phyloP scores from a whole-genome alignment of 2,113 vertebrate genomes.

The Eublepharis macularius region DNA sequence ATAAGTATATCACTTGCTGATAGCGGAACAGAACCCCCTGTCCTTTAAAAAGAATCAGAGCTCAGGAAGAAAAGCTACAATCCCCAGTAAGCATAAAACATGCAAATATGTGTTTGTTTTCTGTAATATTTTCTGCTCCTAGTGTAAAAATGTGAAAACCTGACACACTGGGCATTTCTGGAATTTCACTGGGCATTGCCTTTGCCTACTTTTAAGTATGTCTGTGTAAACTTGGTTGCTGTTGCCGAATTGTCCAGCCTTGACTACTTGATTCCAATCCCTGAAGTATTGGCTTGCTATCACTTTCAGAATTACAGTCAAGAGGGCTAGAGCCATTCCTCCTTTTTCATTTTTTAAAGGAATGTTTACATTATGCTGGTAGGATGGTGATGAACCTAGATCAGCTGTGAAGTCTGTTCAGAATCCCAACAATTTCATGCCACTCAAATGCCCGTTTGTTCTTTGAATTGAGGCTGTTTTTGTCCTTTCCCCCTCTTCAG shows the following conservation, averaged over 20 bases:
- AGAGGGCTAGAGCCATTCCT: neutral
- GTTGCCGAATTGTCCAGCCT: neutral
- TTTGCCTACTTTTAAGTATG: neutral
- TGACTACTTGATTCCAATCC: neutral
- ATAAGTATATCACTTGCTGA: neutral
- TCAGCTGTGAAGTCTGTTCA: neutral
- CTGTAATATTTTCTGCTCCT: neutral
- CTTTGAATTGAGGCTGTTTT: neutral
- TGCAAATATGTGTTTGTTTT: neutral
- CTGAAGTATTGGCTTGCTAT: neutral
- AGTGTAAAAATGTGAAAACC: neutral
- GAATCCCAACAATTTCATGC: too few species aligned
- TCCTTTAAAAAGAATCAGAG: neutral
- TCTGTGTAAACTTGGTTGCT: neutral
- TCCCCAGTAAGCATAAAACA: neutral
- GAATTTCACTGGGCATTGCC: neutral
- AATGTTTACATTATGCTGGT: neutral
- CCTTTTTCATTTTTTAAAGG: neutral
- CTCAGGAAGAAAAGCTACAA: neutral
- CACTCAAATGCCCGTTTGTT: neutral
- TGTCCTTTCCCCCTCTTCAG: slow-evolving; percentile 68
- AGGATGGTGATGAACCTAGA: neutral
- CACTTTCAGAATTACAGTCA: neutral
- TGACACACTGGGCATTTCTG: neutral
- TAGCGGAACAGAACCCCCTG: neutral